Percentiles rank a stretch among this genome's conserved stretches.
Evolutionary conservation across 2,888 invertebrate genomes (phyloP).

Genomic region (Eurytoma californica): DNA sequence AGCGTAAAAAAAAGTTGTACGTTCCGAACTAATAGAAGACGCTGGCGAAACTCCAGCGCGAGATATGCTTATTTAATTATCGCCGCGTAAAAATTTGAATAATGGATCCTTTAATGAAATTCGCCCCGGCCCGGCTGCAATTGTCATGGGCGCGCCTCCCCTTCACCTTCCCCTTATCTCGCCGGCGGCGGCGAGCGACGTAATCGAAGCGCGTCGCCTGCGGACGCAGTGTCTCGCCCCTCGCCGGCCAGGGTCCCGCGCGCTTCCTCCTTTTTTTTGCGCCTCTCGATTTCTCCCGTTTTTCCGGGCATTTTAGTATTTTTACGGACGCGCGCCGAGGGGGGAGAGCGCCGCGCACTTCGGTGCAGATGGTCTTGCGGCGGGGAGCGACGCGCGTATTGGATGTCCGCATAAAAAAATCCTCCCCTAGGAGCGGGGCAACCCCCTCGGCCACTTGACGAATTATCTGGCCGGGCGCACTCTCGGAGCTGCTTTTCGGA

Average conservation of each 20-base stretch:
- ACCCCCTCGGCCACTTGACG: constrained; percentile 36
- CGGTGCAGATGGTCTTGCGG: constrained; percentile 38
- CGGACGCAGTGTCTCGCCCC: background rate
- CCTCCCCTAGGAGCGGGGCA: constrained; percentile 66
- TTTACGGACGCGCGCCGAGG: background rate
- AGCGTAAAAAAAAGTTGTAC: constrained; percentile 21
- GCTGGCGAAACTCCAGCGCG: background rate
- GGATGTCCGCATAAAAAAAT: constrained; percentile 66
- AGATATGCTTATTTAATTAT: constrained; percentile 44
- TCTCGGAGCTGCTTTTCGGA: constrained; percentile 6
- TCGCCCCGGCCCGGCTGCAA: constrained; percentile 50
- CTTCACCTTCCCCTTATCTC: constrained; percentile 33
- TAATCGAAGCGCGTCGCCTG: constrained; percentile 11
- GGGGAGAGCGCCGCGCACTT: background rate
- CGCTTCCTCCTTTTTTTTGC: constrained; percentile 30
- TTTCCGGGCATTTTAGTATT: constrained; percentile 26
- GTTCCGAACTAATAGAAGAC: constrained; percentile 3
- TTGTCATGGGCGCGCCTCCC: constrained; percentile 53
- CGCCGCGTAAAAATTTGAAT: constrained; percentile 41
- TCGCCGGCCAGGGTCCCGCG: background rate
- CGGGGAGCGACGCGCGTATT: constrained; percentile 53
- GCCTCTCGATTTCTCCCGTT: constrained; percentile 33
- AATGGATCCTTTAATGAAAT: constrained; percentile 46
- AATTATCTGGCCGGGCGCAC: constrained; percentile 44
- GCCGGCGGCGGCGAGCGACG: constrained; percentile 1